These are phyloP conservation scores for Enhydra lutris DNA, from an alignment of 2,113 vertebrate genomes.

Conservation along the genomic window DNA sequence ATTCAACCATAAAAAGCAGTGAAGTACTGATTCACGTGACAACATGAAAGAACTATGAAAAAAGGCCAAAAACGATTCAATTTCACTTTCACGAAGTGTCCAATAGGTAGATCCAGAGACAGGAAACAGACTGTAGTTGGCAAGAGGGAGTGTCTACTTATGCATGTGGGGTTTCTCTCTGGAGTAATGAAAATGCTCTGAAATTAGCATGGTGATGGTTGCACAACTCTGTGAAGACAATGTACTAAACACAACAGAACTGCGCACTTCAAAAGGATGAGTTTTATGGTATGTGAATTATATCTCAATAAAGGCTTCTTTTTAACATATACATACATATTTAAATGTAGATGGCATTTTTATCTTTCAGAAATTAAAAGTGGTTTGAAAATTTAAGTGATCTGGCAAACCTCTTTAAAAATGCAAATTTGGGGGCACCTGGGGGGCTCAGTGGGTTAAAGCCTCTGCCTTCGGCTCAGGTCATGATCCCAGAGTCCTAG, in stretches of 20 bases:
- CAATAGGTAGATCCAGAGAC: background rate
- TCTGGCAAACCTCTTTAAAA: background rate
- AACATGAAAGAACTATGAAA: background rate
- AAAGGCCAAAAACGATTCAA: background rate
- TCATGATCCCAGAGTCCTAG: too few relatives aligned
- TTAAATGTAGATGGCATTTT: background rate
- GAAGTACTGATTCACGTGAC: background rate
- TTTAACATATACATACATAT: background rate
- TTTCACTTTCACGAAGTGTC: background rate
- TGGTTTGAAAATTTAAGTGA: background rate
- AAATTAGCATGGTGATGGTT: background rate
- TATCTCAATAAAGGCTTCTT: background rate
- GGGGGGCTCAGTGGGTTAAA: too few relatives aligned
- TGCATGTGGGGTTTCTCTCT: background rate
- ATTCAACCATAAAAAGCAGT: background rate
- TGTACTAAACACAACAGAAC: background rate
- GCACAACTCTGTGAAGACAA: background rate
- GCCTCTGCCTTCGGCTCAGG: too few relatives aligned
- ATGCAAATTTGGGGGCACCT: background rate
- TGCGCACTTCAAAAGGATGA: background rate
- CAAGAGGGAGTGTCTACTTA: background rate
- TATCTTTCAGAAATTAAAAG: constrained; percentile 38
- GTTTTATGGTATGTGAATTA: background rate
- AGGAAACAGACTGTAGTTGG: background rate
- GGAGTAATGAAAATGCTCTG: background rate